Evolutionary conservation across 1,140 invertebrate genomes (phyloP).

Genomic region (Drosophila murphyi): DNA sequence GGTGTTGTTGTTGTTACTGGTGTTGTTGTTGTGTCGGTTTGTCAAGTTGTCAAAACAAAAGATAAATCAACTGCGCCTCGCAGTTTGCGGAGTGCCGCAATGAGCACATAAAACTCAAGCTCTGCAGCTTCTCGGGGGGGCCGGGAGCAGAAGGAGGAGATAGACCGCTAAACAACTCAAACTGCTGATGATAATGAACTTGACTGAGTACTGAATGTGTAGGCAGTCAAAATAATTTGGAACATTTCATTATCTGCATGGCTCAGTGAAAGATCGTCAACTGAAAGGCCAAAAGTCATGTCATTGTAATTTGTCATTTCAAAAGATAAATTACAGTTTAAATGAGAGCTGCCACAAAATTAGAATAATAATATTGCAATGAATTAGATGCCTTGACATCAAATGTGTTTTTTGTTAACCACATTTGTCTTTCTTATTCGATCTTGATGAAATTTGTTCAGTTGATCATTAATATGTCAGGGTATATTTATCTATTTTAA

Average conservation of each 20-base stretch:
- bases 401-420: no score
- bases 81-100: slow-evolving; percentile 25
- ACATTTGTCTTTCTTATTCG: no score
- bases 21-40: no score
- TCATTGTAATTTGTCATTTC: background rate
- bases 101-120: slow-evolving; percentile 9
- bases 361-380: no score
- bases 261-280: background rate
- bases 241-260: background rate
- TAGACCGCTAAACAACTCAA: slow-evolving; percentile 27
- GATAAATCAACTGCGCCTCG: slow-evolving; percentile 73
- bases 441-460: no score
- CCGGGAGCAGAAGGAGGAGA: background rate
- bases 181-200: slow-evolving; percentile 62
- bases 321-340: no score
- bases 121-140: background rate
- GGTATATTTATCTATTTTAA: no score
- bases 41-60: slow-evolving; percentile 82
- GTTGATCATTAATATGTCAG: no score
- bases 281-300: background rate
- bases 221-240: background rate
- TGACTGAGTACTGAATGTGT: slow-evolving; percentile 10
- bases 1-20: no score
- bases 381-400: no score
- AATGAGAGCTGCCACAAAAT: no score